Evolutionary conservation across 2,797 vertebrate genomes (phyloP), one percentile per base, ranked within the genome.

Genomic region (Poliocrania exsul): DNA sequence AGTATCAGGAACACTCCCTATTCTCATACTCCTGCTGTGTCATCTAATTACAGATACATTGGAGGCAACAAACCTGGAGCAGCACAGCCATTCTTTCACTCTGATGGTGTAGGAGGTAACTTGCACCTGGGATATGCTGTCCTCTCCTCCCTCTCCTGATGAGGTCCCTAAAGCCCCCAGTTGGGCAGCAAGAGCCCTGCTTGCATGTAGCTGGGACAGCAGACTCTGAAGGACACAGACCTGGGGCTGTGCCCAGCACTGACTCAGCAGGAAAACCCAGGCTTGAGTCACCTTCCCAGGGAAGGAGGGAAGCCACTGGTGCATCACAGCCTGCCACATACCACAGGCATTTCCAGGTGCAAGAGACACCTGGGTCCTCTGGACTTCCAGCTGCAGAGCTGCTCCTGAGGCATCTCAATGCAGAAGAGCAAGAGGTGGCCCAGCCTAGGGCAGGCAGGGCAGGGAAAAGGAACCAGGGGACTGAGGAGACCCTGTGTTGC

Each of bases 211-310:
- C 49, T 61, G 66, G 70, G 58, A 46, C 38, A 61, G 25, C 20
- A 7, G 73, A 51, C 70, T 75, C 65, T 16, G 26, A 29, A 62
- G 69, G 64, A 79, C 21, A 0, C 3, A 7, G 49, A 56, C 29
- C 25, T 94, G 81, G 53, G 81, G 46, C 80, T 78, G 58, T 74
- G 67, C 90, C 61, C 42, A 64, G 74, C 53, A 15, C 83, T 90
- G 83, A 82, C 64, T 90, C 94, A 92, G 86, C 80, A 88, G 71
- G n/a, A 93, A 70, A 88, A 56, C 38, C 33, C 64, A 60, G 61
- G 33, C 81, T 31, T 85, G 83, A 94, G 88, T 94, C 92, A 96
- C 79, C 84, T 92, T 94, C 82, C 51, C 0, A 0, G 47, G 17
- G 81, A 75, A 83, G 54, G 47, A 72, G 81, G n/a, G 53, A 80